Conservation (phyloP, 1,140 invertebrate species). For the Arion vulgaris region DNA sequence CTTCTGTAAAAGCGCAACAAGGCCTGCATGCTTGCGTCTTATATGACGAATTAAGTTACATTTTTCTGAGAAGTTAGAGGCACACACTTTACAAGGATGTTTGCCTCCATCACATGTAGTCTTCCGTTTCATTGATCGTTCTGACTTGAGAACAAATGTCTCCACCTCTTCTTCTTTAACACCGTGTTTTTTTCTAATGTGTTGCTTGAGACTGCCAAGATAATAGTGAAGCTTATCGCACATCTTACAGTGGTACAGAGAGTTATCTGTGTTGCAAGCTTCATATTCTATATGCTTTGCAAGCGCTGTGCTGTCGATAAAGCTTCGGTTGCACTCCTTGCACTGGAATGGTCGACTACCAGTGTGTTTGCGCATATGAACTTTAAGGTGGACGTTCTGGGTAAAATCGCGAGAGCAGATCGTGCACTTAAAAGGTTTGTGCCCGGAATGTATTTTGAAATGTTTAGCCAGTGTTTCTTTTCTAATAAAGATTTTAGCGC, state of each 20-base stretch:
- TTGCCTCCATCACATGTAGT: background rate
- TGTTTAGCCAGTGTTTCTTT: slow-evolving; percentile 45
- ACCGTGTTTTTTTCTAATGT: slow-evolving; percentile 17
- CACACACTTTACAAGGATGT: slow-evolving; percentile 6
- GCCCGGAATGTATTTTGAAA: slow-evolving; percentile 36
- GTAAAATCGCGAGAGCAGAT: slow-evolving; percentile 39
- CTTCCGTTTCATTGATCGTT: background rate
- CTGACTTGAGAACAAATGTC: background rate
- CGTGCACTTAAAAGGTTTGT: slow-evolving; percentile 37
- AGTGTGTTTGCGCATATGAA: slow-evolving; percentile 44
- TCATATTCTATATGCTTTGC: slow-evolving; percentile 44
- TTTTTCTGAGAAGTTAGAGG: slow-evolving; percentile 11
- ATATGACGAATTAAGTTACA: slow-evolving; percentile 24
- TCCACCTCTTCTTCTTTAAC: slow-evolving; percentile 8
- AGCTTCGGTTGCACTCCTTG: slow-evolving; percentile 30
- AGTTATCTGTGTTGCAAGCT: slow-evolving; percentile 34
- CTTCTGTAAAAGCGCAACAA: slow-evolving; percentile 11
- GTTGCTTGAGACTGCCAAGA: slow-evolving; percentile 26
- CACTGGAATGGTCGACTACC: slow-evolving; percentile 44
- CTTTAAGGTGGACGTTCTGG: slow-evolving; percentile 45
- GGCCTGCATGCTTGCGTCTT: slow-evolving; percentile 2
- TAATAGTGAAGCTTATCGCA: slow-evolving; percentile 34
- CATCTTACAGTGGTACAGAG: slow-evolving; percentile 7
- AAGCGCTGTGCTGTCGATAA: slow-evolving; percentile 47
- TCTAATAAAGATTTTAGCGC: slow-evolving; percentile 40